Evolutionary conservation across 2,888 invertebrate species (phyloP).

Genomic region (Drosophila rellima): DNA sequence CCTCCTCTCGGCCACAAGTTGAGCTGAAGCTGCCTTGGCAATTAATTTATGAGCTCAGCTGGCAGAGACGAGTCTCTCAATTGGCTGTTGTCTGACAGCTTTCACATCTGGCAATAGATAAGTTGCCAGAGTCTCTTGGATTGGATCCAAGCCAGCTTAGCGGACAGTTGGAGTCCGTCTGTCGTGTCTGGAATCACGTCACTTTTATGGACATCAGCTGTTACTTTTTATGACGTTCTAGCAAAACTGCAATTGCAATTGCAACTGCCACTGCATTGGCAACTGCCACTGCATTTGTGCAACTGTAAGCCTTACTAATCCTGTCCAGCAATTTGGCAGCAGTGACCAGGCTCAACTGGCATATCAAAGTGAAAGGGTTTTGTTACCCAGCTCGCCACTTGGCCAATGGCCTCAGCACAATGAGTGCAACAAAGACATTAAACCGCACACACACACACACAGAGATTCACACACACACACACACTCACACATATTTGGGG

Average conservation of each 20-base stretch:
- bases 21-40: slow-evolving; percentile 31
- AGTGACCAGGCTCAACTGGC: slow-evolving; percentile 56
- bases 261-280: slow-evolving; percentile 7
- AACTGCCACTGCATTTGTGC: slow-evolving; percentile 36
- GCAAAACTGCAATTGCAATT: neutral
- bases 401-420: slow-evolving; percentile 47
- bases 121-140: slow-evolving; percentile 41
- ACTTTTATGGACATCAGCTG: slow-evolving; percentile 65
- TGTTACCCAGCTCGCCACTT: slow-evolving; percentile 49
- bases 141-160: slow-evolving; percentile 53
- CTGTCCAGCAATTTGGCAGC: slow-evolving; percentile 73
- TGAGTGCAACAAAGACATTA: slow-evolving; percentile 19
- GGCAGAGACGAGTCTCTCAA: slow-evolving; percentile 7
- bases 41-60: slow-evolving; percentile 75
- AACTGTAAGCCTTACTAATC: slow-evolving; percentile 69
- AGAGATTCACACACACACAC: slow-evolving; percentile 21
- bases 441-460: slow-evolving; percentile 29
- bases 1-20: neutral
- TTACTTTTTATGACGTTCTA: slow-evolving; percentile 58
- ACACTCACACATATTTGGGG: slow-evolving; percentile 37
- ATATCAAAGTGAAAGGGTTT: slow-evolving; percentile 79
- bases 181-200: slow-evolving; percentile 45
- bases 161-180: slow-evolving; percentile 13
- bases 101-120: slow-evolving; percentile 67
- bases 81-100: slow-evolving; percentile 33